Base-by-base conservation (phyloP, 2,888 invertebrate genomes). In the Zonitis immaculata region DNA sequence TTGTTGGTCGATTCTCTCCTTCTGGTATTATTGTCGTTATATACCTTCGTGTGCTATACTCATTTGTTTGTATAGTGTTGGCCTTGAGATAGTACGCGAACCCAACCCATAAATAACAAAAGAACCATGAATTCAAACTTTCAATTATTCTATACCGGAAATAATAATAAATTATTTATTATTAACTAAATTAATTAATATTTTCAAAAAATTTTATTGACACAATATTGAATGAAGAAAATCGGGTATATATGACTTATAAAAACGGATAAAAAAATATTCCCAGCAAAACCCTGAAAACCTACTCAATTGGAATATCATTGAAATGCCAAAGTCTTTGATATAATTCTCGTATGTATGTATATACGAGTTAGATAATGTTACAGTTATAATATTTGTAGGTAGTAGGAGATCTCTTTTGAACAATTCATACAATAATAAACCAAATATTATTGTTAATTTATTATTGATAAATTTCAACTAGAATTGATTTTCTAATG, bases 51-150 rank as follows among this genome's bases (percentile, higher is more conserved):
- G 35, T 59, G 60, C 63, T 53, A 62, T 61, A 61, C 56, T 56
- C 57, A 61, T 64, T 63, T 62, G 63, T 62, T 64, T 64, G 61
- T 59, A 59, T 57, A 56, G 50, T 51, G 49, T 53, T 61, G 66
- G 62, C 65, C 66, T 66, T 66, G 65, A 60, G 56, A 58, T 52
- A 56, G 59, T 61, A 62, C 64, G 62, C 65, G 59, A 62, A 60
- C 59, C 59, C 59, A 58, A 35, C 16, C 35, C 14, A n/a, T n/a
- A n/a, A n/a, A n/a, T 5, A 35, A 59, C 63, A 58, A 61, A n/a
- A 60, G 57, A 58, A 52, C 30, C 42, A 44, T 43, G 43, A 42
- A 47, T 52, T 35, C 16, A 32, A 39, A 48, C 42, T 42, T 26
- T 16, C 42, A 32, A 26, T 43, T 27, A 50, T 47, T 46, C 44